Percentiles rank a stretch among this genome's conserved stretches.
Evolutionary conservation across 2,113 vertebrate species (phyloP).

Genomic region (Guaruba guarouba): DNA sequence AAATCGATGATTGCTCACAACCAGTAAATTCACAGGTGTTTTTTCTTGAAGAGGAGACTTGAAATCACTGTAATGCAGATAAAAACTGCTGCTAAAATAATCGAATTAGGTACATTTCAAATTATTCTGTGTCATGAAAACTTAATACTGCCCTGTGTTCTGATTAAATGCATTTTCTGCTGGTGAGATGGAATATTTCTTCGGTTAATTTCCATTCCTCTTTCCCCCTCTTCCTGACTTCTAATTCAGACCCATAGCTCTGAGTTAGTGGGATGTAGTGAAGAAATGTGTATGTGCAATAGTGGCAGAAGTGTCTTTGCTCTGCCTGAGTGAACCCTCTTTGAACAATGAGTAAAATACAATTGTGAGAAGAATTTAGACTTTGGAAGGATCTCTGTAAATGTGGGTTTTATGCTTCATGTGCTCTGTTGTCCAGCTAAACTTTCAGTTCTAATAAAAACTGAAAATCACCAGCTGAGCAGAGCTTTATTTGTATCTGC

Average conservation of each 20-base stretch:
- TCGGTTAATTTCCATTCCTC: conserved; percentile 17
- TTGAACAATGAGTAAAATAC: background rate
- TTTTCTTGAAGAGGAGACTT: background rate
- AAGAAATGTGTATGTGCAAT: background rate
- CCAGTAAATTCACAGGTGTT: background rate
- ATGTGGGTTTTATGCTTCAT: background rate
- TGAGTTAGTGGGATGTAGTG: background rate
- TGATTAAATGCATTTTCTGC: conserved; percentile 24
- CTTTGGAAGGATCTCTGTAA: background rate
- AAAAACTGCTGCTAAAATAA: background rate
- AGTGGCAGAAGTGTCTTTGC: conserved; percentile 12
- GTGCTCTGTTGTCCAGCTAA: background rate
- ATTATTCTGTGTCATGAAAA: background rate
- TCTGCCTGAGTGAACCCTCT: background rate
- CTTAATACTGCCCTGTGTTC: background rate
- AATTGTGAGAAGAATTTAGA: background rate
- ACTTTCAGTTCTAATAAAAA: background rate
- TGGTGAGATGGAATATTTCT: conserved; percentile 35
- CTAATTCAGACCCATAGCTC: conserved; percentile 14
- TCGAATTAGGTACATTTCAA: background rate
- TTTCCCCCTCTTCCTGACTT: background rate
- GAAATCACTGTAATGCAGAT: background rate
- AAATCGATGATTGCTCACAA: background rate
- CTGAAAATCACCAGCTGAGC: background rate
- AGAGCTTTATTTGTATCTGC: background rate